Base-by-base conservation (phyloP, 92 coral and sea anemone species). In the Epizoanthus rinbou region DNA sequence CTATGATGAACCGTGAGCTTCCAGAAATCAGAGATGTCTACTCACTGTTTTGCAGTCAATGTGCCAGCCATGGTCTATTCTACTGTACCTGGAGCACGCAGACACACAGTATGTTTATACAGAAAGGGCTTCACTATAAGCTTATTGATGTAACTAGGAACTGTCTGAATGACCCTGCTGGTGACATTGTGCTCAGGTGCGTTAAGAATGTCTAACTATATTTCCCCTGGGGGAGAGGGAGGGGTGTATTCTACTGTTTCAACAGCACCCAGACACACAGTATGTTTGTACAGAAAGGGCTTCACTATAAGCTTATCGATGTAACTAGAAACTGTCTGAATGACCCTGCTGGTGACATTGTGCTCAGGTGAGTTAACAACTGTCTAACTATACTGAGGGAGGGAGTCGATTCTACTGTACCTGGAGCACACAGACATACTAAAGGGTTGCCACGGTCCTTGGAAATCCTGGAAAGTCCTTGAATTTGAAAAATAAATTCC, bases 11-110 rank as follows among this genome's bases (percentile, higher is more conserved):
- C 78, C 81, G 91, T 15, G 3, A 67, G 9, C 79, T 24, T 53
- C 82, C 86, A 15, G 83, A 79, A 33, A 81, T 81, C 14, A 18
- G 39, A 39, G 70, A 80, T 28, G 64, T 78, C 39, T 92, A 92
- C 67, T 73, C 95, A 5, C 64, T 92, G 43, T 87, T 87, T 74
- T 74, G 89, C 10, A 90, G 95, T 68, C 91, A 89, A 85, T 80
- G 91, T 54, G 95, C 95, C 11, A 56, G 85, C 17, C 80, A 76
- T 41, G 82, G 83, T 0, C 80, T 90, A n/a, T 92, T 87, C 37
- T 89, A 79, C 71, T 78, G 82, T 33, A 60, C 82, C 14, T 78
- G 69, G 69, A 78, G 15, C 71, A 17, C 21, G 17, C 58, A 78
- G 19, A 69, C 95, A 18, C 85, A 88, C 47, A 75, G 24, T 8